A percentile compares a stretch with the other conserved stretches of the same genome.
Evolutionary conservation across 2,888 invertebrate genomes (phyloP).

Genomic region (Theretra japonica): DNA sequence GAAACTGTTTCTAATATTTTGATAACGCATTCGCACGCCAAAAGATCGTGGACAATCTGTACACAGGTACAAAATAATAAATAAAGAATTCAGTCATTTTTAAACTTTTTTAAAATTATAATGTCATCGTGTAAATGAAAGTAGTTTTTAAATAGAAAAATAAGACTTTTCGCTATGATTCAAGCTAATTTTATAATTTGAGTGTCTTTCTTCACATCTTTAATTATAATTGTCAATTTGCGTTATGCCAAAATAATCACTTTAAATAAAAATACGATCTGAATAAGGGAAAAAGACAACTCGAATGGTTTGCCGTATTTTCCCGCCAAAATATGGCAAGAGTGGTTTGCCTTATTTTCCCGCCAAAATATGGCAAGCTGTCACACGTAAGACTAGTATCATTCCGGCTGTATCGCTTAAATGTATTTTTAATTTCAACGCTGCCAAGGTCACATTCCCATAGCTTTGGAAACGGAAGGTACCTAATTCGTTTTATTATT

Average conservation of each 20-base stretch:
- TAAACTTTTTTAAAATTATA: background rate
- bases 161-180: background rate
- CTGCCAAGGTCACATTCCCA: constrained; percentile 84
- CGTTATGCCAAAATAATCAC: no score
- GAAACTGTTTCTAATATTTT: no score
- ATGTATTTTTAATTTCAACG: constrained; percentile 75
- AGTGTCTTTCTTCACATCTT: background rate
- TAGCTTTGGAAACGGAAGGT: constrained; percentile 85
- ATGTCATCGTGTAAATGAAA: background rate
- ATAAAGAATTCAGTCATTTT: background rate
- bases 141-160: constrained; percentile 5
- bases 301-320: background rate
- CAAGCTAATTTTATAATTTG: constrained; percentile 4
- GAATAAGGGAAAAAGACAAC: background rate
- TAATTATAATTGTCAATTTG: no score
- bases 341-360: background rate
- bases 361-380: background rate
- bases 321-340: background rate
- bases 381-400: constrained; percentile 34
- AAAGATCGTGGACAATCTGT: no score
- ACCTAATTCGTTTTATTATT: constrained; percentile 48
- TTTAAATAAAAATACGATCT: no score
- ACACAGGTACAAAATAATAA: no score
- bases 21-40: no score
- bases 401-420: constrained; percentile 67